phyloP scores from a whole-genome alignment of 2,888 invertebrate species.

The Apeira syringaria region DNA sequence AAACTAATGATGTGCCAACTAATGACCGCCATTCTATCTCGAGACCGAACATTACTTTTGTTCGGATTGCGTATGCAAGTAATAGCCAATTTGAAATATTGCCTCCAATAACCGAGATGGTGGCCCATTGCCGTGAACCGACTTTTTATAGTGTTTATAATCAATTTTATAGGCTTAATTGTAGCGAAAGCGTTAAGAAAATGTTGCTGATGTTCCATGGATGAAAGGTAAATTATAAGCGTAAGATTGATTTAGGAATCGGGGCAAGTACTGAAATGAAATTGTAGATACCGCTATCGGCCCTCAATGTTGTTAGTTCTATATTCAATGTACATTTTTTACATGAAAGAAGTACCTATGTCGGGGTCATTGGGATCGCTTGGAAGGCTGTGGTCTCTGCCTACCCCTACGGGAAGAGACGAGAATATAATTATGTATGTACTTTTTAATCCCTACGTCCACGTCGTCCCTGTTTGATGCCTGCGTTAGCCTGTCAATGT shows the following conservation, averaged over 20 bases:
- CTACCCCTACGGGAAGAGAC: too few relatives aligned
- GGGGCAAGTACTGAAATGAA: not conserved
- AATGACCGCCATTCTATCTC: conserved; percentile 43
- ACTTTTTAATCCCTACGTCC: too few relatives aligned
- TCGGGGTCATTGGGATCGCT: too few relatives aligned
- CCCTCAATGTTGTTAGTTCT: not conserved
- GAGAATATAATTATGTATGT: too few relatives aligned
- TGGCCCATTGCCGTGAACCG: conserved; percentile 44
- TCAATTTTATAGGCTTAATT: conserved; percentile 57
- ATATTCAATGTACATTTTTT: too few relatives aligned
- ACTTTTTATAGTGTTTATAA: conserved; percentile 50
- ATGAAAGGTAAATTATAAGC: conserved; percentile 19
- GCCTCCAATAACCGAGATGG: conserved; percentile 46
- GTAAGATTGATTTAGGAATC: conserved; percentile 10
- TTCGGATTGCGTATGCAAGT: conserved; percentile 37
- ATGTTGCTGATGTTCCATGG: conserved; percentile 44
- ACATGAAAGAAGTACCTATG: too few relatives aligned
- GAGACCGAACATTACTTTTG: conserved; percentile 44
- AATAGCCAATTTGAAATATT: conserved; percentile 52
- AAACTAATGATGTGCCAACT: conserved; percentile 43
- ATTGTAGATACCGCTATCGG: not conserved
- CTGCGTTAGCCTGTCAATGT: too few relatives aligned
- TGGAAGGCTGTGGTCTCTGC: too few relatives aligned
- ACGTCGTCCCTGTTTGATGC: too few relatives aligned
- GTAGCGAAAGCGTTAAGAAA: conserved; percentile 57